Percentiles rank a stretch among this genome's conserved stretches.
Conservation (phyloP, 1,140 invertebrate genomes). For the Chironomus striatipennis region DNA sequence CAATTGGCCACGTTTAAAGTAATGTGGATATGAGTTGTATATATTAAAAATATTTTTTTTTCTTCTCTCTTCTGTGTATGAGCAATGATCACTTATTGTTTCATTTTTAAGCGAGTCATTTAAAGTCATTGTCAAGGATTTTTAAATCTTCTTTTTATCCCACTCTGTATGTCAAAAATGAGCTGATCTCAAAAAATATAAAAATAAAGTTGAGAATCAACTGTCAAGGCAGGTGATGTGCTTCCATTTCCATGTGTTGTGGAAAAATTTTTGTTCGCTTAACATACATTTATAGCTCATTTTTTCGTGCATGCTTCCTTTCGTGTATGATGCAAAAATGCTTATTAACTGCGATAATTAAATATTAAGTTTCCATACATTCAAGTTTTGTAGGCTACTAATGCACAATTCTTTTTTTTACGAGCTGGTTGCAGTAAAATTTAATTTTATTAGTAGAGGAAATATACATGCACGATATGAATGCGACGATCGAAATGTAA, state of each 20-base stretch:
- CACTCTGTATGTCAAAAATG: background rate
- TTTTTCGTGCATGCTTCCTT: background rate
- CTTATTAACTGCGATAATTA: slow-evolving; percentile 22
- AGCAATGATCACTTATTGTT: slow-evolving; percentile 1
- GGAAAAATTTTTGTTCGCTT: no score
- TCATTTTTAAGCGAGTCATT: background rate
- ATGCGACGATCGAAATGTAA: background rate
- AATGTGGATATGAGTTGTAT: no score
- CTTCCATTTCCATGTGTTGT: background rate
- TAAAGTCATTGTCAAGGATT: slow-evolving; percentile 22
- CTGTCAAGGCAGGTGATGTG: slow-evolving; percentile 1
- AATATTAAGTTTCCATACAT: background rate
- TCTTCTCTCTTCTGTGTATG: background rate
- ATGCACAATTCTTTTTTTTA: background rate
- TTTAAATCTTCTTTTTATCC: background rate
- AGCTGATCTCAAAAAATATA: background rate
- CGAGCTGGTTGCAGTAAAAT: background rate
- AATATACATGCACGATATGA: background rate
- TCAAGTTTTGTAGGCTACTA: background rate
- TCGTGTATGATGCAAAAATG: background rate
- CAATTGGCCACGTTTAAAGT: background rate
- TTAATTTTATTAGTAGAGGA: background rate
- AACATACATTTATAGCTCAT: background rate
- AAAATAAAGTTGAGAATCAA: no score
- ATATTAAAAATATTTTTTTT: no score